Base-by-base conservation (phyloP, 2,888 invertebrate genomes). In the Drosophila rellima region DNA sequence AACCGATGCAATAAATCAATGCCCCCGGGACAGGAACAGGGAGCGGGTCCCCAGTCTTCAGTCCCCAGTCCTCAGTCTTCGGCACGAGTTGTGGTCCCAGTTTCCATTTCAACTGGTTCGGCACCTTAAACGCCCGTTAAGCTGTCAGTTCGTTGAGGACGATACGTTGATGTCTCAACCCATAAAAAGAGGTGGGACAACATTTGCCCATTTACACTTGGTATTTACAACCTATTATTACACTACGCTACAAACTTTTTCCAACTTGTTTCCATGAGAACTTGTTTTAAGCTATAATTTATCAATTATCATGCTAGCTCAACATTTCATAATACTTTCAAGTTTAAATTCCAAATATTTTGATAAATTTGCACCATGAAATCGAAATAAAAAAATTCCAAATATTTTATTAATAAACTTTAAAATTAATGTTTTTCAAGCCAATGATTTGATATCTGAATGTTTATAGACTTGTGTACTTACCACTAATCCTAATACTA, bases 101-200 rank as follows among this genome's bases (percentile, higher is more conserved):
- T 26, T 29, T 52, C 29, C 45, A 51, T 55, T 47, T 5, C 33
- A 56, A 60, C 40, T n/a, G 47, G 57, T 57, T 55, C 18, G 26
- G 33, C 60, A 45, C 50, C 33, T 60, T 11, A 29, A 23, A 10
- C 29, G 26, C 68, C 55, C 39, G 26, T 11, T 29, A 13, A 35
- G 23, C 63, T 60, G 47, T 7, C 23, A 62, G 44, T 50, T 40
- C 23, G 54, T 31, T 39, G 69, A 75, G 75, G 74, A 64, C 79
- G 70, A 59, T 50, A 42, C 60, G 29, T 17, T 37, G 37, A 59
- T 59, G 42, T 39, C 56, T 39, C 74, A 20, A 31, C 4, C 54
- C 29, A 51, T 47, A 69, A 64, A 45, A 17, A 64, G 64, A 57
- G 50, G 54, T 61, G 40, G 52, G 18, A 35, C 67, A 65, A 10